Evolutionary conservation across 2,113 vertebrate species (phyloP).

Genomic region (Brachirus orientalis): DNA sequence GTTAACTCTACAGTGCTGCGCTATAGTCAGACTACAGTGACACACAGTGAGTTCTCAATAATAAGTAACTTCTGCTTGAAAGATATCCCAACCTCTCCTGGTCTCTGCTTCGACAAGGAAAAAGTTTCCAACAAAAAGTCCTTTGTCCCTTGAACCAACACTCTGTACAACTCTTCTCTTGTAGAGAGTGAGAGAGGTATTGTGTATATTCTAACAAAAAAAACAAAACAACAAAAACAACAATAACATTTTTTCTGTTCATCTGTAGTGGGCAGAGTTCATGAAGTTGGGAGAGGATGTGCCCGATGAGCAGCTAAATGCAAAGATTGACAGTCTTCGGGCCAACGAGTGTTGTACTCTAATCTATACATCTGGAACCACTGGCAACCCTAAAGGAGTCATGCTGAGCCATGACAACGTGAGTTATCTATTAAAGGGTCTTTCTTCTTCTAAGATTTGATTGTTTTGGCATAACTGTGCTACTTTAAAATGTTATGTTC

Average conservation of each 20-base stretch:
- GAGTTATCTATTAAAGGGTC: constrained; percentile 24
- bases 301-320: constrained; percentile 70
- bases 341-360: constrained; percentile 84
- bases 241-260: not conserved
- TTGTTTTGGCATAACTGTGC: not conserved
- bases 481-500: not conserved
- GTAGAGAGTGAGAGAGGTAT: too few species aligned
- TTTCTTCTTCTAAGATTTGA: not conserved
- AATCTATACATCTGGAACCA: constrained; percentile 84
- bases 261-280: constrained; percentile 82
- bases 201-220: too few species aligned
- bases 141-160: too few species aligned
- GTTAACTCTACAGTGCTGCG: too few species aligned
- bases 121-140: too few species aligned
- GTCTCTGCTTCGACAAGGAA: too few species aligned
- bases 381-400: constrained; percentile 82
- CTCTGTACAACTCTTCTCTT: too few species aligned
- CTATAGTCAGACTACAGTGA: too few species aligned
- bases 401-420: constrained; percentile 89
- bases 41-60: too few species aligned
- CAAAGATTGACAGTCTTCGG: constrained; percentile 73
- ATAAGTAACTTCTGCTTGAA: too few species aligned
- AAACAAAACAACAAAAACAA: too few species aligned
- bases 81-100: too few species aligned
- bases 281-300: constrained; percentile 77